phyloP scores from a whole-genome alignment of 2,113 vertebrate species.

The Spea bombifrons region DNA sequence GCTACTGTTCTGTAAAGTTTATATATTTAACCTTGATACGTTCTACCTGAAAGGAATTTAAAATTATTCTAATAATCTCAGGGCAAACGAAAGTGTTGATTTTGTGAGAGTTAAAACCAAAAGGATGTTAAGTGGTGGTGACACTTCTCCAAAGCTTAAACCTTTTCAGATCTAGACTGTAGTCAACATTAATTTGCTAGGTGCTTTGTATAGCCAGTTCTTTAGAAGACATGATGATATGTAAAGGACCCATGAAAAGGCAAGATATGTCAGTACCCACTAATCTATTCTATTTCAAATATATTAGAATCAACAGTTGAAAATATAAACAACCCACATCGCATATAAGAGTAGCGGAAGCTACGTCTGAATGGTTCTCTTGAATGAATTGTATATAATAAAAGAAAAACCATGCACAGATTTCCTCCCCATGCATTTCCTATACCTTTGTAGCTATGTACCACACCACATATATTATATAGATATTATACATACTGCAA shows the following conservation, averaged over 20 bases:
- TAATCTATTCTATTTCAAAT: constrained; percentile 32
- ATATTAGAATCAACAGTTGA: constrained; percentile 40
- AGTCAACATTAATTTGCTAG: constrained; percentile 44
- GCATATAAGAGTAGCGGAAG: background rate
- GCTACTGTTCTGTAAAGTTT: background rate
- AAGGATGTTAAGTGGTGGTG: constrained; percentile 39
- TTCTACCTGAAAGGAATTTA: constrained; percentile 22
- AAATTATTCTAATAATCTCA: constrained; percentile 42
- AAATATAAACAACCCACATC: constrained; percentile 10
- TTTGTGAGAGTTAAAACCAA: constrained; percentile 45
- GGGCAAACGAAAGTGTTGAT: constrained; percentile 38
- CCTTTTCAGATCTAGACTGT: constrained; percentile 29
- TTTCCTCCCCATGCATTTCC: too few relatives aligned
- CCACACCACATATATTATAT: too few relatives aligned
- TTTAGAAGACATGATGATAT: constrained; percentile 36
- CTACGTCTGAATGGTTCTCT: background rate
- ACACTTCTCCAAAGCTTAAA: constrained; percentile 43
- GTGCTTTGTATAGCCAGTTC: constrained; percentile 21
- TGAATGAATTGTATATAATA: constrained; percentile 7
- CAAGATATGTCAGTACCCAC: constrained; percentile 30
- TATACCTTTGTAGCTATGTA: too few relatives aligned
- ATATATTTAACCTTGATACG: constrained; percentile 33
- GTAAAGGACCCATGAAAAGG: constrained; percentile 29
- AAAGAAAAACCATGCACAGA: background rate
- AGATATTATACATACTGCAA: too few relatives aligned